Evolutionary conservation across 1,140 invertebrate species (phyloP).

Genomic region (Mya arenaria): DNA sequence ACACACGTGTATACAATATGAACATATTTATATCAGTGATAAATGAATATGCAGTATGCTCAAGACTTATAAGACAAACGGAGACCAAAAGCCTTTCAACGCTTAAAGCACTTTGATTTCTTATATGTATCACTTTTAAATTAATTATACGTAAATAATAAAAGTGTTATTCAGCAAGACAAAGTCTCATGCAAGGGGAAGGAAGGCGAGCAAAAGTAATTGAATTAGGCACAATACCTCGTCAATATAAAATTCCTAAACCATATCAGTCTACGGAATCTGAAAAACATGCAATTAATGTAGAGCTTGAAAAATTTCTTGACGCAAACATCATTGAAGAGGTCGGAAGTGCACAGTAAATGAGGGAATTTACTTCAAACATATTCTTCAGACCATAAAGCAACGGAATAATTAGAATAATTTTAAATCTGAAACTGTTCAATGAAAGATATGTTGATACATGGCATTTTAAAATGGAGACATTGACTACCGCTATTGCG

Average conservation of each 20-base stretch:
- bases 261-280: neutral
- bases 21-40: too few species aligned
- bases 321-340: neutral
- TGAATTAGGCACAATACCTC: neutral
- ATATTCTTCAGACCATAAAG: constrained; percentile 15
- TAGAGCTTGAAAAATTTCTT: neutral
- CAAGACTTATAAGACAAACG: too few species aligned
- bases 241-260: neutral
- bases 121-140: too few species aligned
- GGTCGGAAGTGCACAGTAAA: too few species aligned
- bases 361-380: constrained; percentile 22
- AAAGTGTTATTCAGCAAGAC: too few species aligned
- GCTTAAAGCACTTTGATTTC: too few species aligned
- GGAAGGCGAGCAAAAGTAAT: too few species aligned
- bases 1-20: too few species aligned
- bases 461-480: constrained; percentile 50
- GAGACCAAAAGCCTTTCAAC: too few species aligned
- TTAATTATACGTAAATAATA: too few species aligned
- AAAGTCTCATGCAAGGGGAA: too few species aligned
- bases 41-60: too few species aligned
- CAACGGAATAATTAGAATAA: neutral
- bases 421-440: constrained; percentile 5
- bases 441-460: neutral
- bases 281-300: neutral
- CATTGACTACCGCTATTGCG: neutral